These are phyloP conservation scores for Sebastes hopkinsi DNA, from an alignment of 2,797 vertebrate species.

Conservation along the genomic window DNA sequence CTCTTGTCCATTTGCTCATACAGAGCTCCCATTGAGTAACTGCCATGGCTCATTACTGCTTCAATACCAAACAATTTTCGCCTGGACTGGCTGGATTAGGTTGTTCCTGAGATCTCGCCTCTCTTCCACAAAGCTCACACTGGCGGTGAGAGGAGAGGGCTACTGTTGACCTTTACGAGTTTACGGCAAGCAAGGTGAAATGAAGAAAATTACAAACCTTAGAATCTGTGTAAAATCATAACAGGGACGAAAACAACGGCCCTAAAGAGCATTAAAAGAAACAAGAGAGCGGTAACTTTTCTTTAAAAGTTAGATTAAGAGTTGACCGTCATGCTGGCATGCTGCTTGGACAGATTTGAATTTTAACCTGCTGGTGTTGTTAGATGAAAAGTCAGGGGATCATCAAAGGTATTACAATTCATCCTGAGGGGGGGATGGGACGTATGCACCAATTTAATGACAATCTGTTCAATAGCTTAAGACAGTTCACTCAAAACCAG, in stretches of 20 bases:
- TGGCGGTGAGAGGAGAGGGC: not conserved
- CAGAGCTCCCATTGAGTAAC: slow-evolving; percentile 72
- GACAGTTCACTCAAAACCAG: too few species aligned
- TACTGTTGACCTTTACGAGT: slow-evolving; percentile 26
- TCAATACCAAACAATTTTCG: slow-evolving; percentile 38
- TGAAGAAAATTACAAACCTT: not conserved
- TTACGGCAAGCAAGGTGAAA: not conserved
- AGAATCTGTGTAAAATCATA: not conserved
- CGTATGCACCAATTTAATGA: too few species aligned
- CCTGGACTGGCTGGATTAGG: slow-evolving; percentile 34
- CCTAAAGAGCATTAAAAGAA: not conserved
- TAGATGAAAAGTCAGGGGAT: not conserved
- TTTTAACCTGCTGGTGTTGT: not conserved
- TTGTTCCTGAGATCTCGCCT: slow-evolving; percentile 35
- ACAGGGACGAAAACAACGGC: not conserved
- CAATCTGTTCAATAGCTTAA: too few species aligned
- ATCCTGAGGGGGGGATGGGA: too few species aligned
- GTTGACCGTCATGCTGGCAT: not conserved
- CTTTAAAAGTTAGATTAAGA: not conserved
- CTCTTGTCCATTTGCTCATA: slow-evolving; percentile 74
- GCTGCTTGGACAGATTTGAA: too few species aligned
- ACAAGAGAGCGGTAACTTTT: not conserved
- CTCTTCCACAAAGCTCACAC: slow-evolving; percentile 15
- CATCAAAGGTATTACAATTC: too few species aligned
- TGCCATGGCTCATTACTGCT: slow-evolving; percentile 69